A percentile compares a stretch with the other conserved stretches of the same genome.
These are phyloP conservation scores for Bombus breviceps DNA, from an alignment of 1,140 invertebrate species.

Conservation along the genomic window DNA sequence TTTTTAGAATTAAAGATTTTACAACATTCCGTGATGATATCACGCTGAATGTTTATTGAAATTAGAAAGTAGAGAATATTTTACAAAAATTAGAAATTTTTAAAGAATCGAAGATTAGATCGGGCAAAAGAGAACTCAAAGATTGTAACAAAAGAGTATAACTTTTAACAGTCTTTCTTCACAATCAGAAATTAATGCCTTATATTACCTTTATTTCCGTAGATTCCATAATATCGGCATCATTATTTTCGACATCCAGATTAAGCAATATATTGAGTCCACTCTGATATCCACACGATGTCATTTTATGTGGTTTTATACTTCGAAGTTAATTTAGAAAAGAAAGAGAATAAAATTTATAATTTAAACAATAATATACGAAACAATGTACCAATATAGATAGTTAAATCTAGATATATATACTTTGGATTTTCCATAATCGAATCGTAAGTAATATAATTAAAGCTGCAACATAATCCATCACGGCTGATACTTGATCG, in stretches of 20 bases:
- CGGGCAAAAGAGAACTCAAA: not conserved
- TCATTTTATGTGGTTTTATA: slow-evolving; percentile 31
- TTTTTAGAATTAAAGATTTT: no score
- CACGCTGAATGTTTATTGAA: no score
- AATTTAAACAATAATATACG: not conserved
- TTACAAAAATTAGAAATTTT: not conserved
- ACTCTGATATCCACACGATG: slow-evolving; percentile 86
- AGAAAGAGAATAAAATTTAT: not conserved
- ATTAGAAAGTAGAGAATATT: not conserved
- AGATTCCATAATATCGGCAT: slow-evolving; percentile 62
- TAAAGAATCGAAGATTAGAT: not conserved
- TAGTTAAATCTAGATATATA: not conserved
- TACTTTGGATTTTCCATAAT: slow-evolving; percentile 25
- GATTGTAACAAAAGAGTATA: not conserved
- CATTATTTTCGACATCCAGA: slow-evolving; percentile 73
- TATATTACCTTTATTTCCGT: slow-evolving; percentile 69
- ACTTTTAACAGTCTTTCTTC: not conserved
- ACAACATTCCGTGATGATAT: no score
- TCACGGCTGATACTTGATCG: slow-evolving; percentile 82
- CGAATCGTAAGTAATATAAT: slow-evolving; percentile 79
- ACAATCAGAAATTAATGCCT: not conserved
- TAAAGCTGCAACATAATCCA: slow-evolving; percentile 86
- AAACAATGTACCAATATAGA: not conserved
- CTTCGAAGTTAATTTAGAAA: slow-evolving; percentile 12
- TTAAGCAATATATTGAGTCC: slow-evolving; percentile 84